Percentiles rank a stretch among this genome's conserved stretches.
Conservation (phyloP, 2,888 invertebrate species). For the Stenolophus ochropezus region DNA sequence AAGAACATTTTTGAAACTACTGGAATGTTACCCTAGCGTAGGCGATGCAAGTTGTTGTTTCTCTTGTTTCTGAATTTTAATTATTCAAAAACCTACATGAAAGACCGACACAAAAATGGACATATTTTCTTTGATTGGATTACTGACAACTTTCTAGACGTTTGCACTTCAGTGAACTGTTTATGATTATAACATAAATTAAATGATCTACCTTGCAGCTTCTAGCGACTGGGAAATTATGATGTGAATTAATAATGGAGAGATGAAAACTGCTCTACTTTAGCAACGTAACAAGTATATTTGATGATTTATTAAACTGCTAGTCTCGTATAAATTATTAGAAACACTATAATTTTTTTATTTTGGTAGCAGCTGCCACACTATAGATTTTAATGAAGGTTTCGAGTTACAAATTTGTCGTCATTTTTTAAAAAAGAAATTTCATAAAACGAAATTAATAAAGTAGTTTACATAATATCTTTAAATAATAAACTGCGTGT, state of each 20-base stretch:
- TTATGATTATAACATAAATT: conserved; percentile 4
- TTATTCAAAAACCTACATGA: conserved; percentile 36
- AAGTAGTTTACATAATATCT: too few species aligned
- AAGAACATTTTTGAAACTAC: conserved; percentile 29
- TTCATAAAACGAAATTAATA: too few species aligned
- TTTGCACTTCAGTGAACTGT: conserved; percentile 25
- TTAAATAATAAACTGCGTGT: too few species aligned
- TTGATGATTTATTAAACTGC: too few species aligned
- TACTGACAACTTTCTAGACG: conserved; percentile 45
- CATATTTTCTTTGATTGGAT: conserved; percentile 19
- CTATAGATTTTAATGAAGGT: too few species aligned
- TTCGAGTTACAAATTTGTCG: too few species aligned
- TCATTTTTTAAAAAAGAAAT: too few species aligned
- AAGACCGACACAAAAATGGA: conserved; percentile 41
- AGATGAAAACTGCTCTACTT: neutral
- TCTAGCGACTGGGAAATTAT: neutral
- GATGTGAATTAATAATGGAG: neutral
- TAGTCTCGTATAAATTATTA: too few species aligned
- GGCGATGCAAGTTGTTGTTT: conserved; percentile 33
- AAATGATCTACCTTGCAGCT: neutral
- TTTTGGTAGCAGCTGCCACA: too few species aligned
- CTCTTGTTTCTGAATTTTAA: conserved; percentile 43
- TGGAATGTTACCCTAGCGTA: conserved; percentile 22
- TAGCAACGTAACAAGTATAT: too few species aligned
- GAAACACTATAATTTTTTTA: too few species aligned